Evolutionary conservation across 2,113 vertebrate species (phyloP).

Genomic region (Lagopus muta): DNA sequence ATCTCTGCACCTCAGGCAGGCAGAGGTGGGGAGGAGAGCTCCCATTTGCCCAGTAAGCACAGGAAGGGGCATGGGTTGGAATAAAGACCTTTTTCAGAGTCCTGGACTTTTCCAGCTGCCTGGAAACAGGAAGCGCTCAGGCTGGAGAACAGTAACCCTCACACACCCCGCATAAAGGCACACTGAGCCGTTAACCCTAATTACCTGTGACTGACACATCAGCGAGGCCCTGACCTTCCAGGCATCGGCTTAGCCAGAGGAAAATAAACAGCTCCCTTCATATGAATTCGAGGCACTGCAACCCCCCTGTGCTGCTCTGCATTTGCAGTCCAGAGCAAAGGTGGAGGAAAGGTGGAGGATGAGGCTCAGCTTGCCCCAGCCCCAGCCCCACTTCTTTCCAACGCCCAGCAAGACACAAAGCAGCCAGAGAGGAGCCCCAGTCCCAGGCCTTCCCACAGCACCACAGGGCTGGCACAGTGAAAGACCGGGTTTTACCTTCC

Average conservation of each 20-base stretch:
- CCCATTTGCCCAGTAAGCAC: constrained; percentile 27
- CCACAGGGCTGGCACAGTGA: background rate
- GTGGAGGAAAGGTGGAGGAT: background rate
- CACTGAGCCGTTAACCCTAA: constrained; percentile 77
- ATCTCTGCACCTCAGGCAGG: background rate
- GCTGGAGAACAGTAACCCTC: constrained; percentile 81
- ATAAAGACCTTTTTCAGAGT: constrained; percentile 83
- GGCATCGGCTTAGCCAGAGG: constrained; percentile 69
- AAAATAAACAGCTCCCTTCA: constrained; percentile 79
- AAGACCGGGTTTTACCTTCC: background rate
- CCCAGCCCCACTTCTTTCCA: background rate
- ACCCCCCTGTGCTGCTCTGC: background rate
- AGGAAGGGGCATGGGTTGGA: constrained; percentile 33
- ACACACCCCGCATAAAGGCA: constrained; percentile 75
- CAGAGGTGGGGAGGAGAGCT: constrained; percentile 22
- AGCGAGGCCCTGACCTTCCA: constrained; percentile 73
- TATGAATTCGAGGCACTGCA: constrained; percentile 45
- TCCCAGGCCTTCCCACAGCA: background rate
- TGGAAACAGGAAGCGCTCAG: constrained; percentile 81
- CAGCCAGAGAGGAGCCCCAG: background rate
- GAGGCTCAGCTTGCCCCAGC: background rate
- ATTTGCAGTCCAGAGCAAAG: background rate
- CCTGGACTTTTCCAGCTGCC: constrained; percentile 82
- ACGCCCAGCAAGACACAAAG: accelerated
- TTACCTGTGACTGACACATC: constrained; percentile 81